Percentiles rank a stretch among this genome's conserved stretches.
phyloP scores from a whole-genome alignment of 2,113 vertebrate genomes.

The Chroicocephalus ridibundus region DNA sequence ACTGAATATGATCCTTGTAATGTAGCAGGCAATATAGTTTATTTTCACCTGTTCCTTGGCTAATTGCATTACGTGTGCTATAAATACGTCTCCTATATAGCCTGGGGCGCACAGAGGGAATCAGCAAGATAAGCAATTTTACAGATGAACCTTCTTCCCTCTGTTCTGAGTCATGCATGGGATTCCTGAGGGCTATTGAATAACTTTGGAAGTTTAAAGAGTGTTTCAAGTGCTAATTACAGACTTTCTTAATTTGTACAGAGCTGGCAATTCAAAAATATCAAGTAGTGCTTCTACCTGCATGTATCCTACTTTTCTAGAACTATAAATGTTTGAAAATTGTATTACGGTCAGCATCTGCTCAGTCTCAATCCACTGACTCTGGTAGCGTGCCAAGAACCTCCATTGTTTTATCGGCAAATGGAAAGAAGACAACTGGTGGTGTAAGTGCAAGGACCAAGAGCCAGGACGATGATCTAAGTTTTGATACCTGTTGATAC shows the following conservation, averaged over 20 bases:
- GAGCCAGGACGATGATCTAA: neutral
- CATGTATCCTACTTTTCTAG: constrained; percentile 15
- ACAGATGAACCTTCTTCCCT: neutral
- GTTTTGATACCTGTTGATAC: neutral
- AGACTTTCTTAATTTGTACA: constrained; percentile 15
- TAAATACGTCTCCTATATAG: neutral
- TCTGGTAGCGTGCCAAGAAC: neutral
- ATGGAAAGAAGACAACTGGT: neutral
- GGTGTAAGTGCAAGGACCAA: neutral
- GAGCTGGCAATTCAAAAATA: constrained; percentile 33
- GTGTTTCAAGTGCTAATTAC: constrained; percentile 23
- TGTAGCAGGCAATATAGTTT: neutral
- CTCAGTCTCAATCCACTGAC: neutral
- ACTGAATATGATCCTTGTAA: neutral
- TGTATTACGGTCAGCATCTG: constrained; percentile 9
- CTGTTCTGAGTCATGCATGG: neutral
- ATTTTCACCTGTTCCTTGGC: constrained; percentile 7
- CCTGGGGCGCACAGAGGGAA: neutral
- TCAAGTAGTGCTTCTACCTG: constrained; percentile 43
- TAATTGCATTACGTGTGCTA: neutral
- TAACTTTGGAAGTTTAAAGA: constrained; percentile 41
- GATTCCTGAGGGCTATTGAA: neutral
- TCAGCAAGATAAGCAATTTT: constrained; percentile 24
- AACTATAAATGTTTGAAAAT: neutral
- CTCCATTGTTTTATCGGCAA: neutral